phyloP scores from a whole-genome alignment of 2,888 invertebrate species.

The Lampropteryx suffumata region DNA sequence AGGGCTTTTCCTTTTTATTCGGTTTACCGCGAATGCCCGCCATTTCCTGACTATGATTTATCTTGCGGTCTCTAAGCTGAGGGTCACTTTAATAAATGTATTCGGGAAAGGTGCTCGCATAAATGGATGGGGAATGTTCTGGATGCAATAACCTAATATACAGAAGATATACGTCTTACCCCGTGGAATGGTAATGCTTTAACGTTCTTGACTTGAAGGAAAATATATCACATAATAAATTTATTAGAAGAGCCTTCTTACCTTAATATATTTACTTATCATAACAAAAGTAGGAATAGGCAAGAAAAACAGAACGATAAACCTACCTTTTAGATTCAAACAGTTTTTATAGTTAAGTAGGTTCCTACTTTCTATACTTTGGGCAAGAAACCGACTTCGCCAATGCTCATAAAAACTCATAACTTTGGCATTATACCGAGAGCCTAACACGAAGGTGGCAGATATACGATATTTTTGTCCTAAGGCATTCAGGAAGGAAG shows the following conservation, averaged over 20 bases:
- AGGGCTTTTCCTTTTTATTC: constrained; percentile 64
- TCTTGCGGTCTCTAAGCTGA: constrained; percentile 71
- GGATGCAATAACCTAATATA: constrained; percentile 71
- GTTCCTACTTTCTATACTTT: constrained; percentile 4
- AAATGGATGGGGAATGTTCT: constrained; percentile 70
- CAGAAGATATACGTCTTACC: constrained; percentile 52
- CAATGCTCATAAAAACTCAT: constrained; percentile 41
- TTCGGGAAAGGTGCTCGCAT: constrained; percentile 71
- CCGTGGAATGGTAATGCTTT: constrained; percentile 38
- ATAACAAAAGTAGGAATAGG: constrained; percentile 15
- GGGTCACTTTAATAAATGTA: constrained; percentile 82
- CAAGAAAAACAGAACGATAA: constrained; percentile 22
- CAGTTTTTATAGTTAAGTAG: constrained; percentile 16
- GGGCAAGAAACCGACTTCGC: constrained; percentile 21
- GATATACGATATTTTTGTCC: constrained; percentile 53
- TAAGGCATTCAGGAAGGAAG: constrained; percentile 56
- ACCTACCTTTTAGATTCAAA: constrained; percentile 14
- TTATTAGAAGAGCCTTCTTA: constrained; percentile 16
- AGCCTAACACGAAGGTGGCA: constrained; percentile 44
- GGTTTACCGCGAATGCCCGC: constrained; percentile 67
- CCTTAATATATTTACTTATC: constrained; percentile 9
- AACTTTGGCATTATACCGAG: constrained; percentile 45
- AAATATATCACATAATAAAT: constrained; percentile 30
- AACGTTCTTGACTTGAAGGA: constrained; percentile 27
- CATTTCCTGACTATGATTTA: constrained; percentile 80